These are phyloP conservation scores for Hedychridium roseum DNA, from an alignment of 2,888 invertebrate genomes.

Conservation along the genomic window DNA sequence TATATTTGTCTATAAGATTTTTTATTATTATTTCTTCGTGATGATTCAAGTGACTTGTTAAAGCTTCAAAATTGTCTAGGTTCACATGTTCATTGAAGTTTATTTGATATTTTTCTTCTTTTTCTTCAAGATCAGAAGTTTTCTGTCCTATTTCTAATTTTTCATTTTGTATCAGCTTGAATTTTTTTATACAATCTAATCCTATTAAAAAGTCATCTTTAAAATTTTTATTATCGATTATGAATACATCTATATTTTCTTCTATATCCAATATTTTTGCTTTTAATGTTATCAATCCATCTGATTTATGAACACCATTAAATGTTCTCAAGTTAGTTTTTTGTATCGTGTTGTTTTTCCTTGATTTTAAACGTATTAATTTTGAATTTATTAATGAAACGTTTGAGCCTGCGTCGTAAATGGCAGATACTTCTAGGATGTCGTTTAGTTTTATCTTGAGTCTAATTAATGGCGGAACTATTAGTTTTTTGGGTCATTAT, in stretches of 20 bases:
- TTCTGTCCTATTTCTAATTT: constrained; percentile 7
- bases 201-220: constrained; percentile 15
- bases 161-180: constrained; percentile 14
- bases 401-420: constrained; percentile 24
- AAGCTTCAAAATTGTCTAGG: constrained; percentile 23
- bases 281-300: constrained; percentile 13
- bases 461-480: too few relatives aligned
- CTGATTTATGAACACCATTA: constrained; percentile 16
- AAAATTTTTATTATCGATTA: constrained; percentile 16
- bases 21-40: not conserved
- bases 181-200: too few relatives aligned
- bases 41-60: not conserved
- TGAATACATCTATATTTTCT: constrained; percentile 16
- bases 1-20: constrained; percentile 16
- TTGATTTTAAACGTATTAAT: constrained; percentile 19
- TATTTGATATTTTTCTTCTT: constrained; percentile 10
- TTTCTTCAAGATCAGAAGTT: not conserved
- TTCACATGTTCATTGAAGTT: constrained; percentile 1
- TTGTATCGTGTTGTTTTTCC: constrained; percentile 10
- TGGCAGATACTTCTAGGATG: constrained; percentile 13
- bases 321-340: constrained; percentile 1
- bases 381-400: constrained; percentile 24
- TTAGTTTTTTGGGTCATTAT: too few relatives aligned
- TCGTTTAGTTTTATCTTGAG: too few relatives aligned
- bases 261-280: too few relatives aligned